phyloP scores from a whole-genome alignment of 2,888 invertebrate species.

The Laspeyria flexula region DNA sequence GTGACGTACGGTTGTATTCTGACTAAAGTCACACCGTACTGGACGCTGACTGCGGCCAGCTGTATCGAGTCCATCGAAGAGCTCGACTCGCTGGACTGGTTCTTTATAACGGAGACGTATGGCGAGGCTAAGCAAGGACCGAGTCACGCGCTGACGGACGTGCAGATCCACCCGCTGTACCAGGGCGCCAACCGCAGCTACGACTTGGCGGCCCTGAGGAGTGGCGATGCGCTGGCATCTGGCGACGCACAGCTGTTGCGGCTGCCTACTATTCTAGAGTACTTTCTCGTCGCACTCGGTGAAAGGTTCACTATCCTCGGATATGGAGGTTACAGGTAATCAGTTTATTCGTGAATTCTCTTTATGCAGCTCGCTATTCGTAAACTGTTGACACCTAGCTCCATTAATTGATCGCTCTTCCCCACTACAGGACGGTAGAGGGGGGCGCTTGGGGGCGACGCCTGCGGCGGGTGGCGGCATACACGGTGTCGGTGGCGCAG shows the following conservation, averaged over 20 bases:
- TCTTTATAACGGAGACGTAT: slow-evolving; percentile 64
- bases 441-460: slow-evolving; percentile 33
- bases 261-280: slow-evolving; percentile 57
- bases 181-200: slow-evolving; percentile 52
- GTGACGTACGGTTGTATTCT: slow-evolving; percentile 69
- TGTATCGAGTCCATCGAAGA: slow-evolving; percentile 73
- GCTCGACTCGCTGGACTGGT: slow-evolving; percentile 66
- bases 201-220: slow-evolving; percentile 64
- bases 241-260: slow-evolving; percentile 18
- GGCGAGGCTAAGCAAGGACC: slow-evolving; percentile 45
- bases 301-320: slow-evolving; percentile 64
- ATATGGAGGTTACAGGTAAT: slow-evolving; percentile 66
- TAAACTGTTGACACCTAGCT: too few species aligned
- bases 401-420: too few species aligned
- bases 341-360: background rate
- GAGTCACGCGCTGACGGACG: slow-evolving; percentile 54
- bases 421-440: slow-evolving; percentile 51
- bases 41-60: slow-evolving; percentile 74
- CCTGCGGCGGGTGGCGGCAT: slow-evolving; percentile 45
- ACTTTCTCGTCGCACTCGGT: slow-evolving; percentile 61
- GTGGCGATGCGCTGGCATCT: slow-evolving; percentile 45
- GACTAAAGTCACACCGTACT: slow-evolving; percentile 60
- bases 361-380: too few species aligned
- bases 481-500: slow-evolving; percentile 34
- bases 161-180: slow-evolving; percentile 66